Conservation (phyloP, 1,140 invertebrate species). For the Pseudomyrmex cubaensis region DNA sequence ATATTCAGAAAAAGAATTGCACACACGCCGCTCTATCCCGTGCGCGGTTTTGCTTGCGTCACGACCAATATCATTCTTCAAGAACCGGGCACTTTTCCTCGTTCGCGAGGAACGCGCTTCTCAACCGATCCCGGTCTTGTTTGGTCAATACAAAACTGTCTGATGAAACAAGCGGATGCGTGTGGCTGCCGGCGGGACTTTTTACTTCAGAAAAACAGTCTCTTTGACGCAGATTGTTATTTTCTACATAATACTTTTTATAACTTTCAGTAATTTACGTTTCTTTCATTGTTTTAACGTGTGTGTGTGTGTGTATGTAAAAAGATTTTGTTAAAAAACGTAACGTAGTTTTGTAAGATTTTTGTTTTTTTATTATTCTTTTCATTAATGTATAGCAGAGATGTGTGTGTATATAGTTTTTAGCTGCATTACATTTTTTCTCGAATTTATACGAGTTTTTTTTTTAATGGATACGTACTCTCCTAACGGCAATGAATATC, state of each 20-base stretch:
- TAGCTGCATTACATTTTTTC: background rate
- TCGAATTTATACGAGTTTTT: background rate
- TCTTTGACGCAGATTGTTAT: too few species aligned
- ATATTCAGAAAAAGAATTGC: conserved; percentile 45
- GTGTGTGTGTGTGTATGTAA: too few species aligned
- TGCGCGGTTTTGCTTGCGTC: background rate
- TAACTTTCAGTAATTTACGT: background rate
- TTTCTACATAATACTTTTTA: background rate
- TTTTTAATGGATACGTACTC: background rate
- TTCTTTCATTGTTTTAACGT: too few species aligned
- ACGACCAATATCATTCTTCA: conserved; percentile 18
- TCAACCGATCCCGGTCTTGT: conserved; percentile 42
- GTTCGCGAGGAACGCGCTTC: background rate
- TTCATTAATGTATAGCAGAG: background rate
- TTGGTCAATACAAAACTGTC: conserved; percentile 57
- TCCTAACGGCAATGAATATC: conserved; percentile 27
- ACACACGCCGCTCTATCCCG: background rate
- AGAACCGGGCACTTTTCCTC: conserved; percentile 2
- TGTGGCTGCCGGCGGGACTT: too few species aligned
- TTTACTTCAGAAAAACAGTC: too few species aligned
- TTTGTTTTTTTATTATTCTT: background rate
- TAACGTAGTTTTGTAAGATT: too few species aligned
- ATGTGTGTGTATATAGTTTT: background rate
- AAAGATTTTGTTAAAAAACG: too few species aligned
- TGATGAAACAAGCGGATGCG: conserved; percentile 1